Conservation (phyloP, 2,888 invertebrate genomes). For the Boloria selene region DNA sequence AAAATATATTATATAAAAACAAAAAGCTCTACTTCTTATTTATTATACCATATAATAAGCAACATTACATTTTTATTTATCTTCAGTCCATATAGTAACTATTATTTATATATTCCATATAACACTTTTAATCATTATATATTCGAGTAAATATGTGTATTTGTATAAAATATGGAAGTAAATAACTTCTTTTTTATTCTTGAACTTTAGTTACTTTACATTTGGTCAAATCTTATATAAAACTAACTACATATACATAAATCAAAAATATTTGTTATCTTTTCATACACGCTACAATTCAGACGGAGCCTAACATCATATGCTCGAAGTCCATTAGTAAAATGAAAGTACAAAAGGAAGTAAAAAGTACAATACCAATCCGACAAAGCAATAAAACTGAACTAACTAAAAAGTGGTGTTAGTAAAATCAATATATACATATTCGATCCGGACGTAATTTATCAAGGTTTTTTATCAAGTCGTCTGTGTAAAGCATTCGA, state of each 20-base stretch:
- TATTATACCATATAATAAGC: too few species aligned
- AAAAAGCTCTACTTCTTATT: too few species aligned
- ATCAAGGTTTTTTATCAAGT: constrained; percentile 66
- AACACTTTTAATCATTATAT: too few species aligned
- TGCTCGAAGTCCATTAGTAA: constrained; percentile 37
- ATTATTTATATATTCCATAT: too few species aligned
- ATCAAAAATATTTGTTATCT: background rate
- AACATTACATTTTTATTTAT: too few species aligned
- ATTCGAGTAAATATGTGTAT: too few species aligned
- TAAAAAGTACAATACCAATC: constrained; percentile 37
- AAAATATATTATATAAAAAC: too few species aligned
- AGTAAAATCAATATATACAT: constrained; percentile 64
- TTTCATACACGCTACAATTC: background rate
- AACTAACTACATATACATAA: background rate
- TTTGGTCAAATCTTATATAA: too few species aligned
- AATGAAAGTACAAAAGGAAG: constrained; percentile 38
- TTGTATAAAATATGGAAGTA: too few species aligned
- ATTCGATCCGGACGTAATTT: constrained; percentile 59
- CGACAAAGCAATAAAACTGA: constrained; percentile 41
- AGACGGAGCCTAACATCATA: background rate
- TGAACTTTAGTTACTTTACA: too few species aligned
- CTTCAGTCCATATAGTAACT: too few species aligned
- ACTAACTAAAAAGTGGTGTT: constrained; percentile 40
- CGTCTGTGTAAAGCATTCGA: constrained; percentile 57
- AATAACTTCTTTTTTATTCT: too few species aligned